A percentile compares a stretch with the other conserved stretches of the same genome.
phyloP scores from a whole-genome alignment of 2,113 vertebrate species.

The Protobothrops flavoviridis region DNA sequence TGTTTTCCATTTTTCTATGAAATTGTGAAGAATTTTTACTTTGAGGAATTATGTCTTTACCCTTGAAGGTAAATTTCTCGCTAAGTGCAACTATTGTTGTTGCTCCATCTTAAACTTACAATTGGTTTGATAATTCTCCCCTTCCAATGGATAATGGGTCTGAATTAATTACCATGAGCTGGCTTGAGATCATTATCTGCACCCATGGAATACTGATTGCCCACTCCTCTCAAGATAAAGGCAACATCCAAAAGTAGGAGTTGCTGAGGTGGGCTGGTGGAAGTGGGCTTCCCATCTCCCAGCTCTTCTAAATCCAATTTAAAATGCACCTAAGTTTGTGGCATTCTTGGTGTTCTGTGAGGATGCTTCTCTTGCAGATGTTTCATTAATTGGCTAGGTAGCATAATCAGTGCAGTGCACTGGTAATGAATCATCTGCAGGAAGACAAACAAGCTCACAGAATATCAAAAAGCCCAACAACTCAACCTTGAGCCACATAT shows the following conservation, averaged over 20 bases:
- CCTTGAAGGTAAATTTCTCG: background rate
- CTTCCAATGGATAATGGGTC: background rate
- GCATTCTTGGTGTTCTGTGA: background rate
- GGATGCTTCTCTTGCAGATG: background rate
- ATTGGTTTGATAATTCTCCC: background rate
- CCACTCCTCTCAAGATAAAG: background rate
- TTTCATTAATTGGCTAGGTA: background rate
- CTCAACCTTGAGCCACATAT: background rate
- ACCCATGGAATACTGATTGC: background rate
- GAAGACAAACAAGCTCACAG: background rate
- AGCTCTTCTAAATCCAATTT: background rate
- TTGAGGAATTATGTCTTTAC: background rate
- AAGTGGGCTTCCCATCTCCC: background rate
- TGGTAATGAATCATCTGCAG: background rate
- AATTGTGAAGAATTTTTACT: background rate
- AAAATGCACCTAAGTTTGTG: background rate
- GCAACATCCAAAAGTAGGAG: background rate
- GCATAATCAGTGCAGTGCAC: background rate
- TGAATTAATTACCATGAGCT: background rate
- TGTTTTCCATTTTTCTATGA: background rate
- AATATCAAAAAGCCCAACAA: background rate
- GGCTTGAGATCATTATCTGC: background rate
- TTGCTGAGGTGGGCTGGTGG: background rate
- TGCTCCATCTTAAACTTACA: background rate
- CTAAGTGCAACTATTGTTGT: background rate